Conservation (phyloP, 1,140 invertebrate genomes). For the Meloidogyne chitwoodi region DNA sequence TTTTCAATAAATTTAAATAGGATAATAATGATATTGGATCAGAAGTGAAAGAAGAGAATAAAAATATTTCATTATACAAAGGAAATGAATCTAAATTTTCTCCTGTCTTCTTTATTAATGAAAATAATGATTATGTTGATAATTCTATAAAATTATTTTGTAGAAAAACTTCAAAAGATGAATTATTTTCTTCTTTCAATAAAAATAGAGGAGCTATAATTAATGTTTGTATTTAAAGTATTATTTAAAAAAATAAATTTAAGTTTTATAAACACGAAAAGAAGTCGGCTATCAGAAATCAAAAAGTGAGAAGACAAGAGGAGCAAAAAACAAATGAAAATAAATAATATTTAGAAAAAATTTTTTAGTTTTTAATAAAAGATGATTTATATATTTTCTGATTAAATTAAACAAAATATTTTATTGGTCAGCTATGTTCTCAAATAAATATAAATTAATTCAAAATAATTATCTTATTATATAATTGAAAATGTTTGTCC, state of each 20-base stretch:
- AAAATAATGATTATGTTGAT: not conserved
- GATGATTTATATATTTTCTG: too few species aligned
- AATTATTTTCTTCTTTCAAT: not conserved
- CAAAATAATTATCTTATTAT: too few species aligned
- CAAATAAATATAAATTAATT: too few species aligned
- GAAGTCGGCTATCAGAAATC: not conserved
- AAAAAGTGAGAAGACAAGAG: not conserved
- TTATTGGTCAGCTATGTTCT: too few species aligned
- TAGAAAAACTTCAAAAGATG: not conserved
- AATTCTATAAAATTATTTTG: not conserved
- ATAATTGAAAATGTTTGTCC: too few species aligned
- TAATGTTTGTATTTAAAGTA: not conserved
- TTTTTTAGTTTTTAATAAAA: too few species aligned
- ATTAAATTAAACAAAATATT: too few species aligned
- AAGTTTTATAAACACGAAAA: not conserved
- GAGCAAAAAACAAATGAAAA: not conserved
- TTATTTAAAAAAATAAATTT: not conserved
- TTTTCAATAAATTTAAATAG: not conserved
- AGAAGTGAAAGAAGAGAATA: not conserved
- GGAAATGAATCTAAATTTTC: not conserved
- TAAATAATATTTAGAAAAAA: too few species aligned
- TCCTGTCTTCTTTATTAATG: not conserved
- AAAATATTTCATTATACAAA: not conserved
- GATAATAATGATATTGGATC: not conserved
- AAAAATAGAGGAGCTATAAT: not conserved